Conservation (phyloP, 2,113 vertebrate species). For the Cynocephalus volans region DNA sequence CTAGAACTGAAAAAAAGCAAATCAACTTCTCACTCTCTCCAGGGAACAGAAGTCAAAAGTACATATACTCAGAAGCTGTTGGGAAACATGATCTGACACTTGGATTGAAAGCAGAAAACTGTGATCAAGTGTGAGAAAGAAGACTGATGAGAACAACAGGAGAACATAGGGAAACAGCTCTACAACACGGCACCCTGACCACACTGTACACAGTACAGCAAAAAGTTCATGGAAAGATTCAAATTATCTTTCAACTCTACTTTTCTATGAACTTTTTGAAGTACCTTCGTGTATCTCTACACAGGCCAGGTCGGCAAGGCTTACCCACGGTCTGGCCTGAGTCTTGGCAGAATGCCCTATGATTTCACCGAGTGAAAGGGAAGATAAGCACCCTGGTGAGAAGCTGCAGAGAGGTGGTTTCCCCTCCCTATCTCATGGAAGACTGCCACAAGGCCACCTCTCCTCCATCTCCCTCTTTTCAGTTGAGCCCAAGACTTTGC, state of each 20-base stretch:
- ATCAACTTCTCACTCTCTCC: neutral
- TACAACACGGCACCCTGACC: neutral
- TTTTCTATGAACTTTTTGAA: too few species aligned
- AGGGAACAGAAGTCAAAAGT: neutral
- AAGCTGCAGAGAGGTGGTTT: neutral
- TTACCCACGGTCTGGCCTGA: neutral
- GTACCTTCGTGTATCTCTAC: neutral
- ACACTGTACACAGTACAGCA: neutral
- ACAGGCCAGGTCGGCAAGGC: neutral
- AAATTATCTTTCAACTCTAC: too few species aligned
- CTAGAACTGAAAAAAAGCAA: neutral
- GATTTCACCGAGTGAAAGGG: neutral
- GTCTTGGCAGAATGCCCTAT: conserved; percentile 34
- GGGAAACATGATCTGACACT: neutral
- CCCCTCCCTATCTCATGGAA: neutral
- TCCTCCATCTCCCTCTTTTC: conserved; percentile 21
- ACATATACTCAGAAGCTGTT: neutral
- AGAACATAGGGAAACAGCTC: neutral
- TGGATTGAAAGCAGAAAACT: neutral
- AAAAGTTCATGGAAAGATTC: too few species aligned
- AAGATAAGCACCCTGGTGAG: conserved; percentile 18
- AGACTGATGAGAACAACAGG: neutral
- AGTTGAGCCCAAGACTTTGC: neutral
- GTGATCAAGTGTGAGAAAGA: neutral
- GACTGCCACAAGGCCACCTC: neutral